These are phyloP conservation scores for Salpingus planirostris DNA, from an alignment of 2,888 invertebrate species.

Conservation along the genomic window DNA sequence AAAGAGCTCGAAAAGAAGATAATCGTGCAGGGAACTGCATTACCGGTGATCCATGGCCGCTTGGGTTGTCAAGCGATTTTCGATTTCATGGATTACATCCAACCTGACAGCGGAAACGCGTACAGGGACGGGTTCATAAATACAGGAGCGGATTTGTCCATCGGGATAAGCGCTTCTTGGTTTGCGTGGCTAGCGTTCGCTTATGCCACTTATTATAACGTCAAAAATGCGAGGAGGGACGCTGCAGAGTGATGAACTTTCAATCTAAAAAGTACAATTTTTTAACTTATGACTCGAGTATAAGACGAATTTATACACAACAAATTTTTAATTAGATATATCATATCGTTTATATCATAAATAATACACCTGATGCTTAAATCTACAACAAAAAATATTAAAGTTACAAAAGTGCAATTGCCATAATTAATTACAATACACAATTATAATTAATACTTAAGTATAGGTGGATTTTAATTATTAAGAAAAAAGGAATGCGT, in stretches of 20 bases:
- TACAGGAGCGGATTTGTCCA: conserved; percentile 58
- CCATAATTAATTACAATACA: too few relatives aligned
- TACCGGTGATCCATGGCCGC: conserved; percentile 54
- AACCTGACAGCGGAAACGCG: conserved; percentile 55
- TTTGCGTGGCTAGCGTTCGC: conserved; percentile 30
- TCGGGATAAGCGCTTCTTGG: conserved; percentile 54
- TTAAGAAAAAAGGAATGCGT: too few relatives aligned
- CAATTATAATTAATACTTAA: too few relatives aligned
- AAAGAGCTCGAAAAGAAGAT: conserved; percentile 54
- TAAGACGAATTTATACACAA: neutral
- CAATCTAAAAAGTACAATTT: too few relatives aligned
- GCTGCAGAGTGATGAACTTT: neutral
- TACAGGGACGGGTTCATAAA: conserved; percentile 61
- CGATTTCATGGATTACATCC: conserved; percentile 79
- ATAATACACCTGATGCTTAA: too few relatives aligned
- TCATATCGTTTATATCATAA: too few relatives aligned
- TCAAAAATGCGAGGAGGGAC: conserved; percentile 9
- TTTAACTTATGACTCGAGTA: neutral
- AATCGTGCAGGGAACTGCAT: conserved; percentile 48
- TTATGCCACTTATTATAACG: conserved; percentile 30
- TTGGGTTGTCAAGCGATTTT: conserved; percentile 64
- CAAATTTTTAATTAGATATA: neutral
- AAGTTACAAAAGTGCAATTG: conserved; percentile 30
- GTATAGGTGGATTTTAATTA: too few relatives aligned
- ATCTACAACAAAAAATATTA: too few relatives aligned